A percentile compares a stretch with the other conserved stretches of the same genome.
Evolutionary conservation across 2,797 vertebrate species (phyloP).

Genomic region (Austrolebias charrua): DNA sequence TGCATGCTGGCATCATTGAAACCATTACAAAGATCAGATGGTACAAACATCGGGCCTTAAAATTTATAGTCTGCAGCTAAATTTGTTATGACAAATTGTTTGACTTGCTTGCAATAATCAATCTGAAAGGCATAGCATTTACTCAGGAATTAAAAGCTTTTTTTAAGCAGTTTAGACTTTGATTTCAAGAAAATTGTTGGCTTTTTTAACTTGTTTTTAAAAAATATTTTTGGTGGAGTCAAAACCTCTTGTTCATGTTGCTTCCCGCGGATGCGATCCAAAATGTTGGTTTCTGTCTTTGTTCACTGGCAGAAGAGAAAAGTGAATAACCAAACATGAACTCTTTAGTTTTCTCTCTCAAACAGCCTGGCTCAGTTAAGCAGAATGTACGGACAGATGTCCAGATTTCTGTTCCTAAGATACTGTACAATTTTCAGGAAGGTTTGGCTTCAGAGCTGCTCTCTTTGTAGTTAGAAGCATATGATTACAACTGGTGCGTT

Average conservation of each 20-base stretch:
- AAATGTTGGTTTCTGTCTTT: conserved; percentile 63
- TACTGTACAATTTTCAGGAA: conserved; percentile 73
- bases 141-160: conserved; percentile 21
- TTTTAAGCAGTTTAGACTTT: conserved; percentile 7
- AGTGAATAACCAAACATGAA: conserved; percentile 38
- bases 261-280: conserved; percentile 59
- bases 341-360: conserved; percentile 42
- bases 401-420: conserved; percentile 41
- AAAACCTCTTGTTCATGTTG: conserved; percentile 64
- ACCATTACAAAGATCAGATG: too few species aligned
- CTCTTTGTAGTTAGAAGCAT: conserved; percentile 65
- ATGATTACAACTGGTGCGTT: conserved; percentile 77
- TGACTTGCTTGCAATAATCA: neutral
- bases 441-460: conserved; percentile 46
- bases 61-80: neutral
- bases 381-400: conserved; percentile 34
- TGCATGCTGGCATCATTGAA: too few species aligned
- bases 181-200: conserved; percentile 25
- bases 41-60: too few species aligned
- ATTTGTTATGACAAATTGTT: neutral
- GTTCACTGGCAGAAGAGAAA: conserved; percentile 46
- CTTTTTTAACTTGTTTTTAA: conserved; percentile 26
- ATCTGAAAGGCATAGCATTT: conserved; percentile 13
- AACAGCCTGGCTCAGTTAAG: conserved; percentile 26
- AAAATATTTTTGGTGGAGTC: conserved; percentile 52